phyloP scores from a whole-genome alignment of 2,888 invertebrate genomes.

The Zootermopsis nevadensis region DNA sequence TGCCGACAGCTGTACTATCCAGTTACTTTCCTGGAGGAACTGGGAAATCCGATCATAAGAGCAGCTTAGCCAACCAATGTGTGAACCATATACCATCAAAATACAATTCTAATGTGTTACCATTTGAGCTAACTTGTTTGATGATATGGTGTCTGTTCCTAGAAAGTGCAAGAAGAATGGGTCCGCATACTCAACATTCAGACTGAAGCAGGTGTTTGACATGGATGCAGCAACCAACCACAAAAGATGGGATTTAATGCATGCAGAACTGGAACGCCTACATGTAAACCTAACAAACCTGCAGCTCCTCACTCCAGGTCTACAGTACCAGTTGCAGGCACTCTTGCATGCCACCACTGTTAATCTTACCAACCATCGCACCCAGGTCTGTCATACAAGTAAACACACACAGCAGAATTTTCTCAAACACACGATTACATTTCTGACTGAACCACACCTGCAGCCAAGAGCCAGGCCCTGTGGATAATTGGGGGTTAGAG shows the following conservation, averaged over 20 bases:
- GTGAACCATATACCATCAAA: no score
- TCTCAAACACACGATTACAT: not conserved
- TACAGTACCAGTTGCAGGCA: slow-evolving; percentile 66
- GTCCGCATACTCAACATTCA: slow-evolving; percentile 79
- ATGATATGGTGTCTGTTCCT: not conserved
- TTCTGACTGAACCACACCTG: no score
- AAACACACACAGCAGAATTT: not conserved
- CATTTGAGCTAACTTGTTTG: no score
- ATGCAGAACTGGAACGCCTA: slow-evolving; percentile 62
- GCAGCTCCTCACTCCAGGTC: slow-evolving; percentile 59
- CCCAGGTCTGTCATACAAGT: slow-evolving; percentile 1
- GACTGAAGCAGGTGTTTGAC: slow-evolving; percentile 76
- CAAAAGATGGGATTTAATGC: slow-evolving; percentile 70
- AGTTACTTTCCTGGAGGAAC: no score
- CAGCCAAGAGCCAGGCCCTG: no score
- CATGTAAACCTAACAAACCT: slow-evolving; percentile 69
- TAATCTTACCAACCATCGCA: slow-evolving; percentile 71
- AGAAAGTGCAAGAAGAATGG: slow-evolving; percentile 79
- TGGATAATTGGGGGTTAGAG: no score
- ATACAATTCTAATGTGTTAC: no score
- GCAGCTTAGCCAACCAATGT: no score
- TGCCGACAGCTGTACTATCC: no score
- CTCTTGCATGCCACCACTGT: slow-evolving; percentile 70
- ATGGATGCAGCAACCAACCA: slow-evolving; percentile 75
- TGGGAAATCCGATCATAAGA: no score